These are phyloP conservation scores for Epistrophella euchroma DNA, from an alignment of 2,888 invertebrate genomes.

Conservation along the genomic window DNA sequence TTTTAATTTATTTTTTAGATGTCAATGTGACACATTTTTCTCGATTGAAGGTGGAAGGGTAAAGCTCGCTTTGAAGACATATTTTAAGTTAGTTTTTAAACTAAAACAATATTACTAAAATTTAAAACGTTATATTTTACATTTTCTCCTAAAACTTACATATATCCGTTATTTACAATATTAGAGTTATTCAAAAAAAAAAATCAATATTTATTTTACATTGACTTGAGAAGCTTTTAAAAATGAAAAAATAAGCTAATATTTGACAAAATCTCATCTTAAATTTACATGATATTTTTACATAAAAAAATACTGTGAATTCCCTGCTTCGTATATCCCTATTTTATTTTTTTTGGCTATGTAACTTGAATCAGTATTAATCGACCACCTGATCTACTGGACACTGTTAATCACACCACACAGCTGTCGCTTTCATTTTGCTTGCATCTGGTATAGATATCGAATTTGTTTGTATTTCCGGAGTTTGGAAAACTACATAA, in stretches of 20 bases:
- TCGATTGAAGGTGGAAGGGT: background rate
- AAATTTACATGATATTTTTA: background rate
- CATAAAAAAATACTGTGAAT: background rate
- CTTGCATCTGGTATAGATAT: background rate
- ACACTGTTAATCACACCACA: background rate
- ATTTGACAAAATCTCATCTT: background rate
- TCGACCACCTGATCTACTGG: background rate
- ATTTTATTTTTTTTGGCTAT: background rate
- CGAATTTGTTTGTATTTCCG: background rate
- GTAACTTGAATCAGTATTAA: background rate
- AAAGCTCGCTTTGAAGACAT: too few species aligned
- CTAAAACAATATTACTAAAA: too few species aligned
- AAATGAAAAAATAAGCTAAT: background rate
- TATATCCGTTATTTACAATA: background rate
- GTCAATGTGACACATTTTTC: background rate
- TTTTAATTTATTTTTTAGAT: background rate
- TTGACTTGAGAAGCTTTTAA: background rate
- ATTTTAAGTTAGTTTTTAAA: too few species aligned
- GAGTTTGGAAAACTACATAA: background rate
- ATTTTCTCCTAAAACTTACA: too few species aligned
- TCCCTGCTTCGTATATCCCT: background rate
- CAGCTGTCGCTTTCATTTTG: slow-evolving; percentile 4
- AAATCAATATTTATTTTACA: background rate
- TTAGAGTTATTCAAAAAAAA: background rate
- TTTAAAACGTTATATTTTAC: too few species aligned